Evolutionary conservation across 2,113 vertebrate species (phyloP), one percentile per base, ranked within the genome.

Genomic region (Helogale parvula): DNA sequence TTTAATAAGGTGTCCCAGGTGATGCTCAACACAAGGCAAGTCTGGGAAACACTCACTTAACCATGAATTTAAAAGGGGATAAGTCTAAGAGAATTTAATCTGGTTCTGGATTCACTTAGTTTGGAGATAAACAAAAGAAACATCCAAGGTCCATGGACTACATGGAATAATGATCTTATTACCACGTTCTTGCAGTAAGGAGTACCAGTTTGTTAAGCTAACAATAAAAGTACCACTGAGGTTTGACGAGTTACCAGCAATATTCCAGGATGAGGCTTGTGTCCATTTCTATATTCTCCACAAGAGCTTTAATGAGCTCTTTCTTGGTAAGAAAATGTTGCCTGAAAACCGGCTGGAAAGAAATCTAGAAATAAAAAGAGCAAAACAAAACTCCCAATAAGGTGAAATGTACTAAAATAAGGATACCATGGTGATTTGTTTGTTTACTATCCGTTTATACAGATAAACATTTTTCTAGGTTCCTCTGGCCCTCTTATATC

Each of bases 311-410:
- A 87, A 99, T 98, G 84, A 99, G 98, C 33, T 99, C 99, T 83
- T 99, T 99, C 98, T 99, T 99, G 98, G 99, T 98, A 80, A 99
- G 88, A 25, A 99, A 90, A 63, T 98, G 98, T 93, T 99, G 99
- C 92, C 99, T 99, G 82, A 99, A 99, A n/a, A 99, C 99, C 8
- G 99, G 98, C 93, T 99, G 99, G 52, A 99, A 99, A 57, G 99
- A 99, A 98, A 99, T 99, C 99, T 99, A 94, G 4, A 94, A 91
- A 98, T 15, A 97, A 88, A 98, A 31, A 96, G 94, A 85, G 17
- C 2, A 97, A 90, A 87, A 93, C 4, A 38, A 71, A 88, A 91
- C 60, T 23, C 1, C 3, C 13, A 79, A 33, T 92, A 21, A 83
- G 74, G 6, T 14, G 27, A 83, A 85, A 77, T 13, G 38, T 45